Conservation (phyloP, 2,888 invertebrate species). For the Harmothoe impar region DNA sequence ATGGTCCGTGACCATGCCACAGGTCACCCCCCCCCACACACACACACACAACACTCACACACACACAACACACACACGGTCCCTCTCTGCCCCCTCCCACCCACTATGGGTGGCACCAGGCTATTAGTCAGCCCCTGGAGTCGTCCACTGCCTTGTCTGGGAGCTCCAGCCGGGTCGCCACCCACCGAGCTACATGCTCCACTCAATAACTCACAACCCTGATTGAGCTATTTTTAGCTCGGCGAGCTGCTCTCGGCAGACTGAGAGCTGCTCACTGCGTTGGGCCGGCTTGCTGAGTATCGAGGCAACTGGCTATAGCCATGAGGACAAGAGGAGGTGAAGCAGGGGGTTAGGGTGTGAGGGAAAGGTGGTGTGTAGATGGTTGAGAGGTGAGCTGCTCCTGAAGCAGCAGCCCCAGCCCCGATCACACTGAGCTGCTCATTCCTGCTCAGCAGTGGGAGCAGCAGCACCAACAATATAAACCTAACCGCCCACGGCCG, state of each 20-base stretch:
- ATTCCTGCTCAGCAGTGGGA: not conserved
- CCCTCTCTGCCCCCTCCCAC: not conserved
- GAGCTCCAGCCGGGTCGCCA: constrained; percentile 3
- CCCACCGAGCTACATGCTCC: constrained; percentile 40
- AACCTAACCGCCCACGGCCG: not conserved
- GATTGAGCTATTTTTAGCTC: constrained; percentile 56
- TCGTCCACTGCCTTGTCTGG: constrained; percentile 6
- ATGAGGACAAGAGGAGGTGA: not conserved
- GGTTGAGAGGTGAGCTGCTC: constrained; percentile 15
- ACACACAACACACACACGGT: not conserved
- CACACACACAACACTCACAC: not conserved
- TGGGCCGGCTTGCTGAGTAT: not conserved
- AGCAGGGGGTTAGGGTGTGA: not conserved
- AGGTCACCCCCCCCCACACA: not conserved
- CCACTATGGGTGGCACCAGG: not conserved
- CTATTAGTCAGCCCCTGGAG: constrained; percentile 34
- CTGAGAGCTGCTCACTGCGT: constrained; percentile 15
- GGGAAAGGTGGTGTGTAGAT: not conserved
- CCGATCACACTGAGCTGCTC: constrained; percentile 14
- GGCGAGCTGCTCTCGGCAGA: constrained; percentile 16
- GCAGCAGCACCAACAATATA: not conserved
- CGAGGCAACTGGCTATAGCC: not conserved
- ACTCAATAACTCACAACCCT: constrained; percentile 52
- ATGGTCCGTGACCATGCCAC: constrained; percentile 4
- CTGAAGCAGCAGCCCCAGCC: not conserved